phyloP scores from a whole-genome alignment of 2,888 invertebrate genomes.

The Cephus spinipes region DNA sequence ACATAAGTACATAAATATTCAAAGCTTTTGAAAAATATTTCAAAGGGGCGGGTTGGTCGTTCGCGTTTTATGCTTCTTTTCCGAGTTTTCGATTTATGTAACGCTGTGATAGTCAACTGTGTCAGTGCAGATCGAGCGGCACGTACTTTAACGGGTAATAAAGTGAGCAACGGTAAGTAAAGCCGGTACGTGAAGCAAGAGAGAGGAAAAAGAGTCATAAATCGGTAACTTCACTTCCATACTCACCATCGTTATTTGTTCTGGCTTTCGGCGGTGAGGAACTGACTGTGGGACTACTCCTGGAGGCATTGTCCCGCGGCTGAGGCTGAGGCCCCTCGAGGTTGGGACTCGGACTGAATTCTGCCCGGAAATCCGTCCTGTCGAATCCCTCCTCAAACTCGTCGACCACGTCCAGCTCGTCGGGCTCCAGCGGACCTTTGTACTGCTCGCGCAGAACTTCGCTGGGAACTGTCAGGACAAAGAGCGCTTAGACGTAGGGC shows the following conservation, averaged over 20 bases:
- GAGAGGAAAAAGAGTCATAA: constrained; percentile 9
- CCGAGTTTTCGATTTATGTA: too few species aligned
- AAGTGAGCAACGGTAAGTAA: too few species aligned
- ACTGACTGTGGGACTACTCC: constrained; percentile 57
- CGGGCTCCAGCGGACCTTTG: constrained; percentile 82
- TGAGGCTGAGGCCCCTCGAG: constrained; percentile 62
- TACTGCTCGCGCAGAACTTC: constrained; percentile 86
- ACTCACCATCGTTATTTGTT: constrained; percentile 63
- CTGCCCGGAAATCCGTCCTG: constrained; percentile 66
- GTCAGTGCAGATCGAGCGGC: constrained; percentile 2
- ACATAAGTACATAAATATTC: too few species aligned
- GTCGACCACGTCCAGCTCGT: constrained; percentile 72
- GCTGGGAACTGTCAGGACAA: constrained; percentile 76
- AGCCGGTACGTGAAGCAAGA: not conserved
- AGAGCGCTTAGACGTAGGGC: not conserved
- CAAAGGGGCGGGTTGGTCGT: too few species aligned
- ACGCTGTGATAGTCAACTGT: not conserved
- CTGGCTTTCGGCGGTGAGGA: constrained; percentile 61
- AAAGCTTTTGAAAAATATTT: too few species aligned
- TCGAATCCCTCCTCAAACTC: constrained; percentile 67
- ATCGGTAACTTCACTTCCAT: not conserved
- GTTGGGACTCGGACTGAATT: constrained; percentile 67
- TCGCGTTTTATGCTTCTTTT: too few species aligned
- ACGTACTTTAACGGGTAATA: too few species aligned
- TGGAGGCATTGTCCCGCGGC: constrained; percentile 54